A percentile compares a stretch with the other conserved stretches of the same genome.
Evolutionary conservation across 1,140 invertebrate genomes (phyloP).

Genomic region (Drosophila navojoa): DNA sequence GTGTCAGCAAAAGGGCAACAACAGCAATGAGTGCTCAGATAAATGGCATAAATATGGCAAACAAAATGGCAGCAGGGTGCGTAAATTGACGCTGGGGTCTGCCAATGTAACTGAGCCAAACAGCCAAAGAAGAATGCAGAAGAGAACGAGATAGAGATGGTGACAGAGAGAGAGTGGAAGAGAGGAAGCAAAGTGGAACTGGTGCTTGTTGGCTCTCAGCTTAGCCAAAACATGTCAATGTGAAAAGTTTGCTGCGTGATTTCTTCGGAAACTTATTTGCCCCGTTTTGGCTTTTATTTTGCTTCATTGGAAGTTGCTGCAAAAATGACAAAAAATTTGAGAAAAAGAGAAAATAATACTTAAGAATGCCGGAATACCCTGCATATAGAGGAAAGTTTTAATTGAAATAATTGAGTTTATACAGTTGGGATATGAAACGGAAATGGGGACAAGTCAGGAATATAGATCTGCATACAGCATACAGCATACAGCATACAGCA

Average conservation of each 20-base stretch:
- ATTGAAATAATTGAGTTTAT: no score
- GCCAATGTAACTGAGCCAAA: slow-evolving; percentile 15
- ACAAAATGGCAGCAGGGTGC: slow-evolving; percentile 69
- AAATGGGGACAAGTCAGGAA: no score
- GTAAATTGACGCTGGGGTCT: slow-evolving; percentile 49
- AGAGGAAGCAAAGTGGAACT: neutral
- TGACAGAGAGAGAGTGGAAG: neutral
- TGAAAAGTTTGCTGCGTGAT: slow-evolving; percentile 60
- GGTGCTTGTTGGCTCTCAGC: neutral
- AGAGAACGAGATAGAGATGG: neutral
- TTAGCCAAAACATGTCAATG: slow-evolving; percentile 73
- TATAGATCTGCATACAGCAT: no score
- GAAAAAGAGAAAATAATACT: neutral
- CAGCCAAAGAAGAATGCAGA: neutral
- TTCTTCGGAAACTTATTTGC: slow-evolving; percentile 43
- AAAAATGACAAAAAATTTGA: slow-evolving; percentile 16
- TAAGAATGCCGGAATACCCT: neutral
- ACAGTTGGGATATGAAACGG: no score
- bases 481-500: no score
- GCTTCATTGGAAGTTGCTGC: slow-evolving; percentile 37
- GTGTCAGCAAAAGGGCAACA: neutral
- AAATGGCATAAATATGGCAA: slow-evolving; percentile 74
- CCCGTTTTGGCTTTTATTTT: slow-evolving; percentile 20
- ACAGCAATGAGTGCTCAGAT: slow-evolving; percentile 39
- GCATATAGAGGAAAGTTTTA: no score